A percentile compares a stretch with the other conserved stretches of the same genome.
These are phyloP conservation scores for Leucosticte australis DNA, from an alignment of 2,113 vertebrate genomes.

Conservation along the genomic window DNA sequence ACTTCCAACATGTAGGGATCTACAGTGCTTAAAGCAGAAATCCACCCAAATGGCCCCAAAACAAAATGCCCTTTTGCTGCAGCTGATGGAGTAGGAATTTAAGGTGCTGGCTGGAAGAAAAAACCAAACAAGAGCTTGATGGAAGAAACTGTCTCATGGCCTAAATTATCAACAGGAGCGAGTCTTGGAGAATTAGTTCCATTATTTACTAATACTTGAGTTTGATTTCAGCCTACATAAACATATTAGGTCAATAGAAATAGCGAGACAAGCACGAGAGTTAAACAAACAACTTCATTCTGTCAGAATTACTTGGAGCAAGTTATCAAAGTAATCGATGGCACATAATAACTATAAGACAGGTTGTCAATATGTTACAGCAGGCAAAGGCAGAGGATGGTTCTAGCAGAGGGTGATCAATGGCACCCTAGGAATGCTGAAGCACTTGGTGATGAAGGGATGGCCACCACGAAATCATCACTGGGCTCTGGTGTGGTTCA, in stretches of 20 bases:
- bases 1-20: neutral
- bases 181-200: neutral
- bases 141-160: neutral
- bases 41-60: neutral
- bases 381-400: slow-evolving; percentile 3
- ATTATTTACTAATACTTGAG: slow-evolving; percentile 9
- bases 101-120: neutral
- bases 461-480: neutral
- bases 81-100: neutral
- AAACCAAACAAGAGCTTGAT: neutral
- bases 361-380: slow-evolving; percentile 23
- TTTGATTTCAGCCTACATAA: slow-evolving; percentile 21
- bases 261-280: neutral
- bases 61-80: neutral
- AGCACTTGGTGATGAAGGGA: neutral
- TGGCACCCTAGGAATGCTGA: neutral
- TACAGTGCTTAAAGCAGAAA: neutral
- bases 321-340: slow-evolving; percentile 65
- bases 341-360: slow-evolving; percentile 36
- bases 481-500: neutral
- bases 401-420: slow-evolving; percentile 21
- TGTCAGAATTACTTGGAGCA: slow-evolving; percentile 45
- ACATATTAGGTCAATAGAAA: slow-evolving; percentile 34
- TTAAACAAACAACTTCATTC: slow-evolving; percentile 63
- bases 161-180: neutral